phyloP scores from a whole-genome alignment of 2,113 vertebrate species.

The Alectura lathami region DNA sequence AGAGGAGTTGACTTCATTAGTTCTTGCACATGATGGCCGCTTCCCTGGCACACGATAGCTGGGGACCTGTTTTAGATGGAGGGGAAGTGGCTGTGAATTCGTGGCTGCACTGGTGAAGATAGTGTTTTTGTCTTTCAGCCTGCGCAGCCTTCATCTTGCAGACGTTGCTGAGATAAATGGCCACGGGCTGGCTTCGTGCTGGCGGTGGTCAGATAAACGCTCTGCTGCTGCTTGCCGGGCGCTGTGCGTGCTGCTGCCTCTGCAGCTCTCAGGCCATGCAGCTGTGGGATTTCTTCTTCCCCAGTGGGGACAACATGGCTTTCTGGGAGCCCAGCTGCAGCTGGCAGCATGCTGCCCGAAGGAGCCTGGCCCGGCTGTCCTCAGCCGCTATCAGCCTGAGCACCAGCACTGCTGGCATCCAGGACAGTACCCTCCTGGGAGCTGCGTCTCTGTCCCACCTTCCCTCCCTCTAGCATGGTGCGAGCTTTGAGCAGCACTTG shows the following conservation, averaged over 20 bases:
- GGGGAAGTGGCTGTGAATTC: neutral
- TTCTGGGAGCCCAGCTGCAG: neutral
- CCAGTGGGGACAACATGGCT: neutral
- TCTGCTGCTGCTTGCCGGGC: neutral
- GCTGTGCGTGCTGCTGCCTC: neutral
- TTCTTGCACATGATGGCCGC: neutral
- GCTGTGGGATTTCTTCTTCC: neutral
- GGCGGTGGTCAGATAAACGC: neutral
- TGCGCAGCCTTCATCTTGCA: neutral
- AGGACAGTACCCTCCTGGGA: neutral
- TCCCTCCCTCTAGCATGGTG: neutral
- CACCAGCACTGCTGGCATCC: neutral
- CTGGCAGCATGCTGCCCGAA: neutral
- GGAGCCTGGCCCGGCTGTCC: fast-evolving
- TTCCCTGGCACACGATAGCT: fast-evolving
- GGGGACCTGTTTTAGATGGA: neutral
- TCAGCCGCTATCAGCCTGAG: fast-evolving
- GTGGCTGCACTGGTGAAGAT: neutral
- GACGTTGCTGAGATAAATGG: neutral
- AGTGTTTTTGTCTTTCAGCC: neutral
- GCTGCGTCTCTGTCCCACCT: neutral
- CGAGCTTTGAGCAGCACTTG: neutral
- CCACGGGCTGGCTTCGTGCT: fast-evolving
- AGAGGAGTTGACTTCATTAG: fast-evolving
- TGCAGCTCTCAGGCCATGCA: neutral